Evolutionary conservation across 2,797 vertebrate genomes (phyloP), one percentile per base, ranked within the genome.

Genomic region (Lophius americanus): DNA sequence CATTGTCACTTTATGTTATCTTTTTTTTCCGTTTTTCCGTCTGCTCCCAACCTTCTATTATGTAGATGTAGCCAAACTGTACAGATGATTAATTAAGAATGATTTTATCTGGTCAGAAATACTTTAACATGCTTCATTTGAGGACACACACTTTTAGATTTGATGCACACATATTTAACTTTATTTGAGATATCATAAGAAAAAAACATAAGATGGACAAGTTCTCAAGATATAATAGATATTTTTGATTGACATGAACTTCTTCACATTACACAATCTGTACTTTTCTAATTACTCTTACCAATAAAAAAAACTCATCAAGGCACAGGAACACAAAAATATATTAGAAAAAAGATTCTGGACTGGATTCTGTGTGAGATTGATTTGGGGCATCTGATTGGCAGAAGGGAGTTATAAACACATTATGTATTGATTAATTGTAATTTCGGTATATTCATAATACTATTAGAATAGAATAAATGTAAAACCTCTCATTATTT

Each of bases 141-240:
- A 75, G 38, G 37, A 70, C 11, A 23, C 61, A 69, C 49, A 64
- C 42, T n/a, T 65, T 3, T 39, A 43, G 51, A 37, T 75, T 61
- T 53, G 60, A 78, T 76, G 73, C 73, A 68, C 52, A 62, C 7
- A 74, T 75, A 35, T 61, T 61, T 57, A 44, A 1, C 53, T 81
- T 83, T 82, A 80, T 77, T 85, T 51, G 9, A 65, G 12, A 62
- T 59, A 50, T 44, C 7, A 61, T 46, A 61, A 70, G 43, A 64
- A 56, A 57, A 68, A 77, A 60, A 70, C 6, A 60, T 52, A 7
- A 44, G 2, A 52, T n/a, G 8, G 38, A 60, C 11, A 60, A 9
- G 14, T 35, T 46, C 9, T 44, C 10, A 36, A 8, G 50, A 49
- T 47, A 47, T 56, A 38, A 64, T 49, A 51, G 13, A 23, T 12